Evolutionary conservation across 2,113 vertebrate genomes (phyloP).

Genomic region (Opisthocomus hoazin): DNA sequence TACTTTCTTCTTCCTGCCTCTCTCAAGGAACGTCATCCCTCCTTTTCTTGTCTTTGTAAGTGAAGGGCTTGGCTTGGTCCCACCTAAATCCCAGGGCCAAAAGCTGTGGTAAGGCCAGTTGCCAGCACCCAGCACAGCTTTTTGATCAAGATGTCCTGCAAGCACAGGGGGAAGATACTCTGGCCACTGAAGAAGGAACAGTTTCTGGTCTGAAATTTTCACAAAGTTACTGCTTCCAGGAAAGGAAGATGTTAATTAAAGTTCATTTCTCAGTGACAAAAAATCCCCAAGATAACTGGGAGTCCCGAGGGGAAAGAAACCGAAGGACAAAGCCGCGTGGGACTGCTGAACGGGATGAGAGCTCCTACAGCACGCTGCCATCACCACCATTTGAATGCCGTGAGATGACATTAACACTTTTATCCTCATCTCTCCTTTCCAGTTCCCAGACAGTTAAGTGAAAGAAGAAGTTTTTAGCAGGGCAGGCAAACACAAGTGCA

Average conservation of each 20-base stretch:
- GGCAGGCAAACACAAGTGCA: background rate
- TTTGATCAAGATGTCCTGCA: background rate
- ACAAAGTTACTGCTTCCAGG: background rate
- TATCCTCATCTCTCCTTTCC: background rate
- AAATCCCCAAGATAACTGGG: background rate
- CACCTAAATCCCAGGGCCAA: background rate
- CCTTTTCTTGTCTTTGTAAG: background rate
- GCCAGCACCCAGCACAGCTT: background rate
- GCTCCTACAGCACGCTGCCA: background rate
- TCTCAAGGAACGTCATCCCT: background rate
- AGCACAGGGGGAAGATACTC: background rate
- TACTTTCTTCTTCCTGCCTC: background rate
- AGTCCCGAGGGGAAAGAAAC: background rate
- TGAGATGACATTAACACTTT: background rate
- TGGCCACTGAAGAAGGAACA: fast-evolving
- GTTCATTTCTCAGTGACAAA: background rate
- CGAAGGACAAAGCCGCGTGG: fast-evolving
- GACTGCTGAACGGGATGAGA: background rate
- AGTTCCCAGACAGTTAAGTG: background rate
- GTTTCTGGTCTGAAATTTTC: background rate
- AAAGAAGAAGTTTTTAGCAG: background rate
- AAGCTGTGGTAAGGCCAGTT: background rate
- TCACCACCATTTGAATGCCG: fast-evolving
- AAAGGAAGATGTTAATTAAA: background rate
- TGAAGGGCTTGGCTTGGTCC: background rate